phyloP scores from a whole-genome alignment of 2,113 vertebrate genomes.

The Sitta europaea region DNA sequence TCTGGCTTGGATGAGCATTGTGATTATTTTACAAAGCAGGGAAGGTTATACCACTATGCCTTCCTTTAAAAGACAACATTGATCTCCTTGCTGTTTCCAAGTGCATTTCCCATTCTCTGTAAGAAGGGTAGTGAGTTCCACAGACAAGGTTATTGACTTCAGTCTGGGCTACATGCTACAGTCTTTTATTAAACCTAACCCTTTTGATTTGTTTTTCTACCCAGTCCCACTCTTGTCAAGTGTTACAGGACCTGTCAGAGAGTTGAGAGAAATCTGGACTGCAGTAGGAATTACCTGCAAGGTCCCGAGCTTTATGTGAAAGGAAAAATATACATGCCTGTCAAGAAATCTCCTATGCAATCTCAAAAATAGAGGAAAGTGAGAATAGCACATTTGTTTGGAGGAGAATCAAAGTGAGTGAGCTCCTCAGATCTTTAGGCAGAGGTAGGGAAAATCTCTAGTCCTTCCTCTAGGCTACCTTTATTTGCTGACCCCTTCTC shows the following conservation, averaged over 20 bases:
- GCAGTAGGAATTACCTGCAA: background rate
- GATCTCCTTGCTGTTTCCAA: background rate
- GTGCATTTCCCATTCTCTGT: background rate
- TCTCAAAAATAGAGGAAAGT: background rate
- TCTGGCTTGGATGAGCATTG: background rate
- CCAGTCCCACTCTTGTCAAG: background rate
- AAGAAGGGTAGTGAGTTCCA: background rate
- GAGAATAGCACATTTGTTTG: background rate
- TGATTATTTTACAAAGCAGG: background rate
- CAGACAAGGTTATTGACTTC: background rate
- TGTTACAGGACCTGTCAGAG: background rate
- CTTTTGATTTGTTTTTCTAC: background rate
- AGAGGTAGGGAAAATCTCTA: background rate
- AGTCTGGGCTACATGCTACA: background rate
- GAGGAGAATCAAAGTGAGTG: background rate
- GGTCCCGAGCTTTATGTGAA: background rate
- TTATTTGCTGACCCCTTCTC: background rate
- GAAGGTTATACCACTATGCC: background rate
- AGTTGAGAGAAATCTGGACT: background rate
- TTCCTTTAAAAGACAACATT: background rate
- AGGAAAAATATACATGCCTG: background rate
- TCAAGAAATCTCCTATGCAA: background rate
- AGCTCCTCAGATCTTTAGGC: background rate
- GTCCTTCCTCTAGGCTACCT: background rate
- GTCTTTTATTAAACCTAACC: background rate